phyloP scores from a whole-genome alignment of 2,113 vertebrate species.

The Phoxinus phoxinus region DNA sequence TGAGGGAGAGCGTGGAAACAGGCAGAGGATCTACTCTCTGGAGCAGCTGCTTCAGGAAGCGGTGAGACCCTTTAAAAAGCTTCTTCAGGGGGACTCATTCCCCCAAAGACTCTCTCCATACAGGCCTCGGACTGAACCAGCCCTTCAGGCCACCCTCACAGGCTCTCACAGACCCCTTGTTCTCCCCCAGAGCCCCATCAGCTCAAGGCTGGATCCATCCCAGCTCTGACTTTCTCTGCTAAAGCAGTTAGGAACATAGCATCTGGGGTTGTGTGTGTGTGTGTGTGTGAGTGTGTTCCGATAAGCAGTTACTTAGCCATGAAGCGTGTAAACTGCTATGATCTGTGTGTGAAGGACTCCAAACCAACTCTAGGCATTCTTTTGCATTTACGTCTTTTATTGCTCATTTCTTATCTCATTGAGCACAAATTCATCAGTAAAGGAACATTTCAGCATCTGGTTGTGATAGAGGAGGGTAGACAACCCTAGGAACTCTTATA shows the following conservation, averaged over 20 bases:
- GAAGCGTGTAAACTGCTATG: conserved; percentile 30
- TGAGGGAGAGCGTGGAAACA: conserved; percentile 91
- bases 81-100: not conserved
- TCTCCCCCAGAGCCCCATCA: conserved; percentile 7
- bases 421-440: conserved; percentile 41
- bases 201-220: conserved; percentile 10
- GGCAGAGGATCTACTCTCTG: conserved; percentile 90
- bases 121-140: not conserved
- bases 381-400: conserved; percentile 48
- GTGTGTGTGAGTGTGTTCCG: conserved; percentile 6
- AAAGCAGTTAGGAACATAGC: conserved; percentile 39
- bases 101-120: conserved; percentile 4
- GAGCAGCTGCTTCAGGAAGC: conserved; percentile 95
- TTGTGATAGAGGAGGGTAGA: conserved; percentile 41
- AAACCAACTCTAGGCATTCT: conserved; percentile 39
- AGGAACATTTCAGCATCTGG: conserved; percentile 47
- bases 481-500: not conserved
- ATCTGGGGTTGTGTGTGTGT: conserved; percentile 45
- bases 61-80: conserved; percentile 74
- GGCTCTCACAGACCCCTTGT: not conserved
- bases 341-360: conserved; percentile 29
- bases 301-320: conserved; percentile 21
- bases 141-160: conserved; percentile 29
- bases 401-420: conserved; percentile 49
- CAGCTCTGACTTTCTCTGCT: conserved; percentile 15